These are phyloP conservation scores for Colostygia pectinataria DNA, from an alignment of 2,888 invertebrate genomes.

Conservation along the genomic window DNA sequence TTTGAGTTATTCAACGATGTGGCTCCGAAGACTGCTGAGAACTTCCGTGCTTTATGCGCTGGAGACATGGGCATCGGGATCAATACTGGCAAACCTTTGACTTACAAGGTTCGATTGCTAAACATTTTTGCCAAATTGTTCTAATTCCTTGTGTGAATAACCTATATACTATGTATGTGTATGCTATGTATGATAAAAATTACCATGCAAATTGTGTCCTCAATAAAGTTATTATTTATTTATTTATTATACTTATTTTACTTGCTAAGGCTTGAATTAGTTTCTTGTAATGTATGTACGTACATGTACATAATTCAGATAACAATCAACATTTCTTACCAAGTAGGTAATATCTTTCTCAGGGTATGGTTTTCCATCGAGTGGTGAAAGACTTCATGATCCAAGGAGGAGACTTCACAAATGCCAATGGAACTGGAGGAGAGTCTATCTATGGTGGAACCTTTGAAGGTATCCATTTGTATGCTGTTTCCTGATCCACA, in stretches of 20 bases:
- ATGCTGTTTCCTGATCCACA: too few species aligned
- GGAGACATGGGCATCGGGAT: conserved; percentile 95
- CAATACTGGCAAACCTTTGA: conserved; percentile 91
- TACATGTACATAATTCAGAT: too few species aligned
- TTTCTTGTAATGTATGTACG: too few species aligned
- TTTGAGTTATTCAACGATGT: conserved; percentile 95
- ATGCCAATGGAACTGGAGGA: conserved; percentile 98
- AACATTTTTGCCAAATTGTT: too few species aligned
- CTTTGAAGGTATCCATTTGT: conserved; percentile 89
- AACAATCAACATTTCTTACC: too few species aligned
- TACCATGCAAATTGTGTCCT: too few species aligned
- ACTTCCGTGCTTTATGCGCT: conserved; percentile 95
- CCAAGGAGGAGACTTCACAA: conserved; percentile 94
- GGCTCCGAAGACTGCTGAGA: conserved; percentile 96
- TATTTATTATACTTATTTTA: too few species aligned
- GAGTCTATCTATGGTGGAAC: conserved; percentile 99
- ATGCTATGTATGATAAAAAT: too few species aligned
- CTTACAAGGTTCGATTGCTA: conserved; percentile 88
- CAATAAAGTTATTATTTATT: too few species aligned
- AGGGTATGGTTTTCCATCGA: conserved; percentile 94
- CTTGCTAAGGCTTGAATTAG: too few species aligned
- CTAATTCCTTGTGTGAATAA: too few species aligned
- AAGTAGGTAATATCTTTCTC: conserved; percentile 12
- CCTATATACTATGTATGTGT: too few species aligned
- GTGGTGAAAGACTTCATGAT: conserved; percentile 99